Percentiles rank a stretch among this genome's conserved stretches.
phyloP scores from a whole-genome alignment of 37 sponge, comb jelly and placozoan species.

The Axinella damicornis region DNA sequence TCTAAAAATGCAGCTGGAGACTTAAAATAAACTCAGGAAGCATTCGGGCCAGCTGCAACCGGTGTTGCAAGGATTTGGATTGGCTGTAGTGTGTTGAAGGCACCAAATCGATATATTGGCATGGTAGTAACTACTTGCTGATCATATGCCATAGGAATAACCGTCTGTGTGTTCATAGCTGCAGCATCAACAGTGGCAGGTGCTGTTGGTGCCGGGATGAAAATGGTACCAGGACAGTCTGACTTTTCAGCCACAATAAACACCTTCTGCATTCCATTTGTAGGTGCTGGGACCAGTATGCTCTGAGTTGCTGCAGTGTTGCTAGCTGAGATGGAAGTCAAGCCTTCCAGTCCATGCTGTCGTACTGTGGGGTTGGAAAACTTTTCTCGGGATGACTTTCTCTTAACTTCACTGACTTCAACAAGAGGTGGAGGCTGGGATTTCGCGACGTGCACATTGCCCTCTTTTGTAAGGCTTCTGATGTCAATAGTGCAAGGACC shows the following conservation, averaged over 20 bases:
- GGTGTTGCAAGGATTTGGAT: conserved; percentile 23
- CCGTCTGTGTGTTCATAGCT: too few relatives aligned
- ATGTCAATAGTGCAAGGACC: conserved; percentile 1
- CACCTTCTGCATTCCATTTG: conserved; percentile 5
- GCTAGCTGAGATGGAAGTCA: too few relatives aligned
- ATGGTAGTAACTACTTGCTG: conserved; percentile 10
- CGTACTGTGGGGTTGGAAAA: too few relatives aligned
- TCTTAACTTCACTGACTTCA: neutral
- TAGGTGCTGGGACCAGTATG: neutral
- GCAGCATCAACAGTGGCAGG: neutral
- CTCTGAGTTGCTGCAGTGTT: too few relatives aligned
- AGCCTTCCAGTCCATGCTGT: too few relatives aligned
- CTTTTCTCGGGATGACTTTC: too few relatives aligned
- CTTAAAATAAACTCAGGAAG: too few relatives aligned
- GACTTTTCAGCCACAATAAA: neutral
- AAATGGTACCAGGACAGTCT: neutral
- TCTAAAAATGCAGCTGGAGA: too few relatives aligned
- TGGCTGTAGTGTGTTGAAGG: conserved; percentile 19
- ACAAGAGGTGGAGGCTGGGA: conserved; percentile 25
- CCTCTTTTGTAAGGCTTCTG: conserved; percentile 17
- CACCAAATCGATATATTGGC: conserved; percentile 39
- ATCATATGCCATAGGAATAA: neutral
- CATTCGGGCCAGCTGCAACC: neutral
- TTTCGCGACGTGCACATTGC: neutral
- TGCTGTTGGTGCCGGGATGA: neutral